Base-by-base conservation (phyloP, 1,140 invertebrate species). In the Dendrolimus kikuchii region DNA sequence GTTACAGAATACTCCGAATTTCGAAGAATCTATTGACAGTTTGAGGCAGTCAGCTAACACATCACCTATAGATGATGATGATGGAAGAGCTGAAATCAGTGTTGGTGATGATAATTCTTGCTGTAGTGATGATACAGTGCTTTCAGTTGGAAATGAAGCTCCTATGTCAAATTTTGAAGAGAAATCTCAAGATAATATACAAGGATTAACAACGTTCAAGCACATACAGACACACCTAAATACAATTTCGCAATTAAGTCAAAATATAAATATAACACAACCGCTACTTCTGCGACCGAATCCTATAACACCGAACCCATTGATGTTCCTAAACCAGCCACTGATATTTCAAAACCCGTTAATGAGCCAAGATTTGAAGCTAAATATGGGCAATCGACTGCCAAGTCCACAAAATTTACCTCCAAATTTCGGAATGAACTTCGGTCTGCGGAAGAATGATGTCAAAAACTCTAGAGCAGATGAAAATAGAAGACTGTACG, bases 141-240 rank as follows among this genome's bases (percentile, higher is more conserved):
- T 92, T 2, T 92, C 91, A 46, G 91, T 92, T 44, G 91, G 91
- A 3, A 92, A 92, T 71, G 91, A 92, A 64, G 89, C 89, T 5
- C 85, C 75, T 5, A 57, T 77, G 6, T 73, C 70, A 3, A 70
- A 46, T 49, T 75, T 64, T 10, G 59, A 64, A 5, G 68, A 77
- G 0, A 77, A 75, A 58, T 64, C 69, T 0, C 42, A 44, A 49
- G 72, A 74, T 7, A 55, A 60, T 5, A 53, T 54, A 0, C 77
- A 77, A 59, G 76, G 77, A 5, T 53, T 87, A 7, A 86, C 89
- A 0, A 88, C 87, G 0, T 90, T 90, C 56, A 90, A 90, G 66
- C 90, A 90, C 53, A 90, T 90, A 50, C 89, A 90, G 56, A 90
- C 88, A 47, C 89, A 90, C 60, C 53, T 91, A 39, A 90, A 89